Percentiles rank a stretch among this genome's conserved stretches.
These are phyloP conservation scores for Heliangelus exortis DNA, from an alignment of 2,797 vertebrate species.

Conservation along the genomic window DNA sequence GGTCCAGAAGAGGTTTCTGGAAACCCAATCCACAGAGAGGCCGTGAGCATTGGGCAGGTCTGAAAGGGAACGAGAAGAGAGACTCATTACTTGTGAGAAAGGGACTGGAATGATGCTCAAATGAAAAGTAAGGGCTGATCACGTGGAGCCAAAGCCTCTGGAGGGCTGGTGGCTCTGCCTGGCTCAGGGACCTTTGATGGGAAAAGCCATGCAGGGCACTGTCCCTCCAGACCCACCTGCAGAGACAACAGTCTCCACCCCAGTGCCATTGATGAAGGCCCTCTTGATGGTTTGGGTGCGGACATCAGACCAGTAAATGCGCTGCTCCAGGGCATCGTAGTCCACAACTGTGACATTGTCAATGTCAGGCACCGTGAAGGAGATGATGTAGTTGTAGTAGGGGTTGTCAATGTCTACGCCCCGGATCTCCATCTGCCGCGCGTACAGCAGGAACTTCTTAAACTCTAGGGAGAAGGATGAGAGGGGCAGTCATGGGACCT, in stretches of 20 bases:
- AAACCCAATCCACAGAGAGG: slow-evolving; percentile 95
- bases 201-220: accelerated
- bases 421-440: slow-evolving; percentile 96
- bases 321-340: slow-evolving; percentile 92
- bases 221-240: slow-evolving; percentile 81
- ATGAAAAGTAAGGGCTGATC: neutral
- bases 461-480: slow-evolving; percentile 79
- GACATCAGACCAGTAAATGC: slow-evolving; percentile 98
- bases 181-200: accelerated
- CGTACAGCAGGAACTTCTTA: slow-evolving; percentile 95
- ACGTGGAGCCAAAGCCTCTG: neutral
- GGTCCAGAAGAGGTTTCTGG: slow-evolving; percentile 98
- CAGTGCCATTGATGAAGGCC: slow-evolving; percentile 97
- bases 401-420: slow-evolving; percentile 96
- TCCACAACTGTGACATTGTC: slow-evolving; percentile 97
- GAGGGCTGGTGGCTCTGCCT: neutral
- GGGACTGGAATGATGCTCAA: neutral
- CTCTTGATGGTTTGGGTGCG: slow-evolving; percentile 95
- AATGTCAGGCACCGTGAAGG: slow-evolving; percentile 95
- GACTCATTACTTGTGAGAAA: accelerated
- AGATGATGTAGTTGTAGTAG: slow-evolving; percentile 99
- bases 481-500: neutral
- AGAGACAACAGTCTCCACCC: slow-evolving; percentile 94
- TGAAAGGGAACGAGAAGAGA: slow-evolving; percentile 10
- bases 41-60: slow-evolving; percentile 95